Evolutionary conservation across 2,113 vertebrate species (phyloP), one percentile per base, ranked within the genome.

Genomic region (Leucopternis melanops): DNA sequence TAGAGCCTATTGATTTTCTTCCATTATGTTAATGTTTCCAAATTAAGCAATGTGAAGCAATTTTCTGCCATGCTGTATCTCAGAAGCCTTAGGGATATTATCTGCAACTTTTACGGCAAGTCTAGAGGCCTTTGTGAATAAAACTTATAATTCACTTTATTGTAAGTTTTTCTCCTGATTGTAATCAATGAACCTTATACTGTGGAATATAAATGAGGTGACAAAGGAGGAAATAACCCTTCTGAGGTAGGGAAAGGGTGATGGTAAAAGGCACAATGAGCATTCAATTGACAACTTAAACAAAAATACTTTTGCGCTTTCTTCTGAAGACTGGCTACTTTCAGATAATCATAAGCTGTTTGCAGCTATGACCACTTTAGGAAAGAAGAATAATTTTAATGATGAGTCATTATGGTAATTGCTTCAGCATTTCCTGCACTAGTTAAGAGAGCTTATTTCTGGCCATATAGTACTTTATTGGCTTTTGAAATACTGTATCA

Each of bases 331-430:
- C 73, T 77, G 71, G 36, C 67, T 86, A 57, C 78, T 94, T 88
- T 94, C 5, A 22, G 84, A 59, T 90, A 93, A 93, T 96, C 81
- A 75, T 84, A 86, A 90, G 78, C n/a, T 96, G 77, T 94, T 92
- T 88, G 69, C 67, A 95, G 52, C 86, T 87, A 92, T 91, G 91
- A 79, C 75, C 81, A 95, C 55, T 95, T 96, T 6, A 92, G 85
- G 86, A 91, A 94, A 86, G 77, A 83, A 79, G 42, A 92, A 67
- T 81, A 81, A 95, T 92, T 93, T 94, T 94, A 96, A 95, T 92
- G 67, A 90, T 95, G n/a, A 88, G 61, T 72, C 73, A 96, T 95
- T 96, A 92, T 77, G 5, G 10, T 95, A 96, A 96, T 96, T 94
- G 79, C 79, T 88, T 74, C 79, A 80, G 81, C 59, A 88, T 93